Base-by-base conservation (phyloP, 1,140 invertebrate genomes). In the Grapholita molesta region DNA sequence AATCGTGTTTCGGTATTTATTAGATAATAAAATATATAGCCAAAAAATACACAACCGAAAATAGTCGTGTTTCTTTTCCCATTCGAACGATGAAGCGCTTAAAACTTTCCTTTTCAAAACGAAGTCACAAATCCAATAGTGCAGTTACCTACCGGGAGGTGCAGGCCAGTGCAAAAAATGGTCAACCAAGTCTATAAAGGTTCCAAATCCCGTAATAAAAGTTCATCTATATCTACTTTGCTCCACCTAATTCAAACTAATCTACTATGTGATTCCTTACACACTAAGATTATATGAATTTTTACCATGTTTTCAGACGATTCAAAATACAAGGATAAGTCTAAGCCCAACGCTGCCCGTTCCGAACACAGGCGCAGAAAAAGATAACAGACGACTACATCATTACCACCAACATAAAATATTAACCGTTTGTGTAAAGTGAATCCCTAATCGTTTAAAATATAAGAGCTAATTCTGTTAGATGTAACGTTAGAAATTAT, bases 301-400 rank as follows among this genome's bases (percentile, higher is more conserved):
- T 48, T 48, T 48, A 55, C 21, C 48, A 65, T 32, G 61, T 52
- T 83, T 78, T 5, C 78, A 91, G 89, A 88, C 28, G 82, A 85
- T 33, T 64, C 84, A 0, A 82, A 84, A 66, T 88, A 89, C 66
- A 91, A 89, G 67, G 89, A 89, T 35, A 91, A 91, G 55, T 64
- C 86, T 7, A 91, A 91, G 57, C 74, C 85, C 3, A 78, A 71
- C 38, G 85, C 75, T 0, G 83, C 85, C 23, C 82, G 85, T 8
- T 87, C 87, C 3, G 89, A 90, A 64, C 86, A 91, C 66, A 82
- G 83, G 65, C 86, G 86, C 68, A 82, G 84, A 21, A 91, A 89
- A 69, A 82, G 89, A 75, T 89, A 72, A 83, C 15, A 33, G 24
- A 15, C 7, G 18, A 18, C 3, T 7, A 48, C 42, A 21, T 42